Percentiles rank a stretch among this genome's conserved stretches.
Evolutionary conservation across 2,797 vertebrate genomes (phyloP).

Genomic region (Rhinogobio ventralis): DNA sequence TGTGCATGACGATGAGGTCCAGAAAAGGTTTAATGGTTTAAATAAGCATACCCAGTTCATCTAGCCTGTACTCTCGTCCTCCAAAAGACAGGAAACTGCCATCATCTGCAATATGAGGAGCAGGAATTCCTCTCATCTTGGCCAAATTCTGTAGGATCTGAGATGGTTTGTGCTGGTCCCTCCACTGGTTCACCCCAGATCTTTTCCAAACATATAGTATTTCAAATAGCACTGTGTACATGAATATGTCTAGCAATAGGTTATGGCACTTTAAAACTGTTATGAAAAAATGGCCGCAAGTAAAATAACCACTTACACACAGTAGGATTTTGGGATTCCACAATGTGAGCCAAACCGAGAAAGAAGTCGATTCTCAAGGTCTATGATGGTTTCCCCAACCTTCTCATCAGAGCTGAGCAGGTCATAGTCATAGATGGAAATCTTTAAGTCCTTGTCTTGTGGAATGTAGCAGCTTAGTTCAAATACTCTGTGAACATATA

Average conservation of each 20-base stretch:
- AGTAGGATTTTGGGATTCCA: conserved; percentile 92
- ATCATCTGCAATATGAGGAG: conserved; percentile 86
- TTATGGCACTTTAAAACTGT: not conserved
- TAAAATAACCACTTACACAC: conserved; percentile 78
- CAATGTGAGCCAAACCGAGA: conserved; percentile 93
- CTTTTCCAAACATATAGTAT: conserved; percentile 67
- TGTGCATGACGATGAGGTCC: not conserved
- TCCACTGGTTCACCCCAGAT: conserved; percentile 93
- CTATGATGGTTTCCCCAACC: conserved; percentile 95
- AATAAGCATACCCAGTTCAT: conserved; percentile 83
- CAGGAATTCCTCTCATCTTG: conserved; percentile 85
- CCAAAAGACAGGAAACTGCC: conserved; percentile 84
- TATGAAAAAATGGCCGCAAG: conserved; percentile 53
- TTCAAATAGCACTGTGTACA: not conserved
- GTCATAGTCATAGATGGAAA: conserved; percentile 93
- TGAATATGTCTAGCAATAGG: not conserved
- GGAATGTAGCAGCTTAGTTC: conserved; percentile 95
- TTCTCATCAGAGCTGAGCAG: conserved; percentile 92
- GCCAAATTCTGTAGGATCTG: conserved; percentile 89
- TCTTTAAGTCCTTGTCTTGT: conserved; percentile 97
- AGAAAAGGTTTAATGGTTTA: conserved; percentile 1
- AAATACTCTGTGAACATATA: conserved; percentile 86
- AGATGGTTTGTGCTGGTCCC: conserved; percentile 92
- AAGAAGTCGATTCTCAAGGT: conserved; percentile 96
- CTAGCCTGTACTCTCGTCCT: conserved; percentile 85